Evolutionary conservation across 2,888 invertebrate species (phyloP).

Genomic region (Lepidonotus clava): DNA sequence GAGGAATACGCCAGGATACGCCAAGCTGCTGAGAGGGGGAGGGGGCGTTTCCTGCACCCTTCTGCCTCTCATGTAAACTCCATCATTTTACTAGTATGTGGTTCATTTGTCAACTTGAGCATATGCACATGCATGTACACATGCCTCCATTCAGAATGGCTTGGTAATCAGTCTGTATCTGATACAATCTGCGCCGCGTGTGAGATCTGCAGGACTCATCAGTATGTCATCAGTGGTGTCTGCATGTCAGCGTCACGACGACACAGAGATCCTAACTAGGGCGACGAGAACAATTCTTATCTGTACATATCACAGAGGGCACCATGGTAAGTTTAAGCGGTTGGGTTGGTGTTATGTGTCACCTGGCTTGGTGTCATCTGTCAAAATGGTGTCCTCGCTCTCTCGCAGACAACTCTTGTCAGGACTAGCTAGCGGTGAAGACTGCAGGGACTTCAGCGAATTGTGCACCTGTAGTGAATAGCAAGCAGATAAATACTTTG

Average conservation of each 20-base stretch:
- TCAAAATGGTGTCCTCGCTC: background rate
- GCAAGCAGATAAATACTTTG: background rate
- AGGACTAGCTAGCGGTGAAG: constrained; percentile 9
- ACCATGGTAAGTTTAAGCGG: background rate
- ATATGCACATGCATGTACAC: no score
- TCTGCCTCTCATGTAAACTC: no score
- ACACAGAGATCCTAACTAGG: background rate
- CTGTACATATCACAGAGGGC: constrained; percentile 51
- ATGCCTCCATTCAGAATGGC: background rate
- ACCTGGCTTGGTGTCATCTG: constrained; percentile 17
- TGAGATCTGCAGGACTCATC: constrained; percentile 25
- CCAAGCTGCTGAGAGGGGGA: no score
- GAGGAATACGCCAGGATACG: no score
- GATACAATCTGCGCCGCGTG: background rate
- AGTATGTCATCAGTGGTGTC: background rate
- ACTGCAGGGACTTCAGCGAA: constrained; percentile 39
- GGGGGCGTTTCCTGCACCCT: no score
- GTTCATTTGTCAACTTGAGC: no score
- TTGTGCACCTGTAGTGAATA: constrained; percentile 28
- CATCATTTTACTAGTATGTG: no score
- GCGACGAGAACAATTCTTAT: background rate
- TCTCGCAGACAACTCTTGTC: background rate
- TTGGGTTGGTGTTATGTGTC: background rate
- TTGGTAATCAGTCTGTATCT: background rate
- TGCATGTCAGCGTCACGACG: background rate